Conservation (phyloP, 2,113 vertebrate species). For the Stigmatopora nigra region DNA sequence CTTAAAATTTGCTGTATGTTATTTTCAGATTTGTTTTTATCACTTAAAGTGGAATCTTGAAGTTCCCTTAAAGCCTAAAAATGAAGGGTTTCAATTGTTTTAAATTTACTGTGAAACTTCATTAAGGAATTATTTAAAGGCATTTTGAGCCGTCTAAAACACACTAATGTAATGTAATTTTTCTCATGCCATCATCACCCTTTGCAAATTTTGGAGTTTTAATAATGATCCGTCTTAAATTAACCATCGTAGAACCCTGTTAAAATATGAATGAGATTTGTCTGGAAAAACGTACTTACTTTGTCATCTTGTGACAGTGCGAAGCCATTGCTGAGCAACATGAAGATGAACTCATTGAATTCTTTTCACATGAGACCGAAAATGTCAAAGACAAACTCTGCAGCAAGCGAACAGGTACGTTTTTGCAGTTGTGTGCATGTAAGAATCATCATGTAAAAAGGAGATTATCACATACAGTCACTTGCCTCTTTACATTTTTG, state of each 20-base stretch:
- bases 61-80: no score
- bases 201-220: no score
- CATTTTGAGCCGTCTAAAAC: no score
- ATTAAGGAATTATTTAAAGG: no score
- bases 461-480: no score
- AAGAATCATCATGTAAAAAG: neutral
- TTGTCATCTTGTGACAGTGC: constrained; percentile 69
- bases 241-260: no score
- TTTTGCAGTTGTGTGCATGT: neutral
- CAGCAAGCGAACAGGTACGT: constrained; percentile 87
- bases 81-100: no score
- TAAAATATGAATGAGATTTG: neutral
- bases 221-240: no score
- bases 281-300: neutral
- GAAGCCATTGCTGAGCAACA: constrained; percentile 91
- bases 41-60: neutral
- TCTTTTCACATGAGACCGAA: constrained; percentile 83
- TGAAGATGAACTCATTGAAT: constrained; percentile 92
- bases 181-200: no score
- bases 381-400: constrained; percentile 94
- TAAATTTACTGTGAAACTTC: no score
- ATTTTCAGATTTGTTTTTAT: neutral
- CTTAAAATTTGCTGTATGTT: constrained; percentile 82
- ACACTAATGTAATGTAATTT: no score
- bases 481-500: no score